These are phyloP conservation scores for Brachyhypopomus gauderio DNA, from an alignment of 2,113 vertebrate genomes.

Conservation along the genomic window DNA sequence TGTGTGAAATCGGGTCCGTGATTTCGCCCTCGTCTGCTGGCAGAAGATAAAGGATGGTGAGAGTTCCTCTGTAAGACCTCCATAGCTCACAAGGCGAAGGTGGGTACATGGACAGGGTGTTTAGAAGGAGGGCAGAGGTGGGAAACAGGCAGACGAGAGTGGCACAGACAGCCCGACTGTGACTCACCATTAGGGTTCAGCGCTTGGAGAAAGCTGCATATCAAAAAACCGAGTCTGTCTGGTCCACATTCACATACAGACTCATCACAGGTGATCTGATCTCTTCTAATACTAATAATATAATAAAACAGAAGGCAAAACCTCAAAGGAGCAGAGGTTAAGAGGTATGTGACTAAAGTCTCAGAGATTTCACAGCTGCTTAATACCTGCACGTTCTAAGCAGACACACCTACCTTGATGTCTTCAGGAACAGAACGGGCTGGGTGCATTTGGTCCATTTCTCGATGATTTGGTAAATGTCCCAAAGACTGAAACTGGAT, in stretches of 20 bases:
- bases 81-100: background rate
- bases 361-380: background rate
- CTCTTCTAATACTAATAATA: constrained; percentile 14
- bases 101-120: background rate
- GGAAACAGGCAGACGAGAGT: background rate
- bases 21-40: constrained; percentile 33
- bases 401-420: background rate
- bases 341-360: constrained; percentile 8
- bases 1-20: constrained; percentile 51
- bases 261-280: constrained; percentile 32
- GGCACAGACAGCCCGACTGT: background rate
- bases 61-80: constrained; percentile 16
- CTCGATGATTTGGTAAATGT: constrained; percentile 25
- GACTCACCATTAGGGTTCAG: background rate
- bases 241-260: background rate
- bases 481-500: constrained; percentile 10
- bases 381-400: constrained; percentile 14
- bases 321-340: constrained; percentile 18
- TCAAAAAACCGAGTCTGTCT: background rate
- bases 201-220: background rate
- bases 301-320: constrained; percentile 14
- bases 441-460: background rate
- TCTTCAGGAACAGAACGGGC: background rate
- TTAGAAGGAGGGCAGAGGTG: background rate
- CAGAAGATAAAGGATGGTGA: constrained; percentile 44